phyloP scores from a whole-genome alignment of 2,113 vertebrate species.

The Cebidichthys violaceus region DNA sequence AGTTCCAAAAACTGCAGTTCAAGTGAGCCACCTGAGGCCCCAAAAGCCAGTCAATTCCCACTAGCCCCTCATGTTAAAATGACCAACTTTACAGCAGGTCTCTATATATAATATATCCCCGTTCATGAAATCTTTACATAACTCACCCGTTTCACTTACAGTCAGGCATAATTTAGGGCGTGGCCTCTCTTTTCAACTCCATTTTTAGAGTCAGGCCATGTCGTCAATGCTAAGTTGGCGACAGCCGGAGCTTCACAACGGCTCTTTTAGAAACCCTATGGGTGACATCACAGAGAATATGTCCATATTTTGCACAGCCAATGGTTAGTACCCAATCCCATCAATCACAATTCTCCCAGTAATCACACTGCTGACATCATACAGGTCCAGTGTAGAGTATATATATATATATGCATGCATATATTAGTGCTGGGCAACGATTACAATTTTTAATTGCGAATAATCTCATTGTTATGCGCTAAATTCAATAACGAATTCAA shows the following conservation, averaged over 20 bases:
- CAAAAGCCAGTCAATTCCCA: not conserved
- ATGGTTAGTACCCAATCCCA: not conserved
- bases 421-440: too few species aligned
- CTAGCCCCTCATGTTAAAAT: not conserved
- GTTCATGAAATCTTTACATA: not conserved
- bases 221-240: too few species aligned
- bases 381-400: too few species aligned
- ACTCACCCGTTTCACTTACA: not conserved
- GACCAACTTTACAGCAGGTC: not conserved
- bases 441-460: too few species aligned
- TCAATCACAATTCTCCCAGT: not conserved
- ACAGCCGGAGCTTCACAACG: too few species aligned
- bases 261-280: too few species aligned
- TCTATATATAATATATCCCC: not conserved
- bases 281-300: too few species aligned
- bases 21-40: not conserved
- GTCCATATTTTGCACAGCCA: too few species aligned
- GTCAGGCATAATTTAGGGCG: not conserved
- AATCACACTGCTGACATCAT: not conserved
- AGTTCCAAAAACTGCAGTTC: not conserved
- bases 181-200: not conserved
- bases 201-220: too few species aligned
- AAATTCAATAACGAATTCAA: too few species aligned
- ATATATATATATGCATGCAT: too few species aligned
- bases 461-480: too few species aligned